Base-by-base conservation (phyloP, 2,797 vertebrate species). In the Ptychobarbus kaznakovi region DNA sequence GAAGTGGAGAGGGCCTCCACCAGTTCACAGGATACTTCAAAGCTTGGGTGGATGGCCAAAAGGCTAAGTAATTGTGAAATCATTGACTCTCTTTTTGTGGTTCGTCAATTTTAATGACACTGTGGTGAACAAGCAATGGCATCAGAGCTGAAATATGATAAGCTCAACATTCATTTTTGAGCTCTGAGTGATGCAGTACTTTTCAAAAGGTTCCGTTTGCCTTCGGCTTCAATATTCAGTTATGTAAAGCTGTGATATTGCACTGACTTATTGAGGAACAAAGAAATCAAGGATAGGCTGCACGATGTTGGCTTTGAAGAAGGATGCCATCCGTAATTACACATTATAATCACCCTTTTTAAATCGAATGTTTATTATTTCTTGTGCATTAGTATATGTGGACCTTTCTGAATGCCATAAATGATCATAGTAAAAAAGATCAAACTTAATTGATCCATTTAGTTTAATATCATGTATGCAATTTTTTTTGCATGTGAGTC, bases 11-110 rank as follows among this genome's bases (percentile, higher is more conserved):
- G 93, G 91, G 86, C 87, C 89, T 88, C 89, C 86, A 90, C 89
- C 86, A 91, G 90, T 91, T 93, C 89, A 91, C 90, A 90, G 92
- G 90, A 94, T 86, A 84, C 93, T 95, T 95, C 94, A 95, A 94
- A 94, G 93, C 74, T 88, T 91, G 93, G 90, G 89, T 91, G 91
- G 90, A 93, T 68, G 90, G 93, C 94, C 93, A 93, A 91, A 83
- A 88, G 91, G 91, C 92, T 92, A 91, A 93, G 92, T 93, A 90
- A 93, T 92, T 93, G 91, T 93, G 92, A 94, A 92, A 94, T 95
- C 93, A 94, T 88, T 92, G 91, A 92, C 88, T 91, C 87, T 88
- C 87, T 93, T 94, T 91, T 91, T 92, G 93, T 93, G 92, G 92
- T 92, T 92, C 74, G 90, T 88, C 88, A 88, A 92, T 93, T 93